Evolutionary conservation across 2,797 vertebrate genomes (phyloP), one percentile per base, ranked within the genome.

Genomic region (Chelon labrosus): DNA sequence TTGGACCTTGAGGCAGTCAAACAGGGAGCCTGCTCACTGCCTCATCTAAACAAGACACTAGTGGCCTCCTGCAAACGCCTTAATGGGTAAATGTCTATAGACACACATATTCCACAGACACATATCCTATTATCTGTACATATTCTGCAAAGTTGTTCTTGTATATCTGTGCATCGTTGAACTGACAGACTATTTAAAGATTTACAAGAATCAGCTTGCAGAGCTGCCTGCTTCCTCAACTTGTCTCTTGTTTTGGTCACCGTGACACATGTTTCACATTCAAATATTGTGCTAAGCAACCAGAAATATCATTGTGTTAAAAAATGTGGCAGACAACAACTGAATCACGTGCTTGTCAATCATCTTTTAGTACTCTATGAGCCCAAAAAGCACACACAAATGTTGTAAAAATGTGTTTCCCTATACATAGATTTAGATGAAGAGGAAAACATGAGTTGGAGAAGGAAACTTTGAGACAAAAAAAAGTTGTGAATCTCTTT

Each of bases 1-100:
- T 91, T 99, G 91, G 97, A 99, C 79, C 94, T 99, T 44, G 97
- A 98, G 77, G 97, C 97, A 0, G 97, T 98, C 42, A 96, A 95
- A 66, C 96, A 95, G 2, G 97, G 97, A 35, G 96, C 97, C 63
- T 95, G 92, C 81, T 93, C 86, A 37, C 92, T 99, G 63, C 97
- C 97, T 10, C 97, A 98, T 88, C 97, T 98, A 86, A 97, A 98
- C 93, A 97, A 95, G 67, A 97, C 97, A 5, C 95, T 98, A 0
- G 96, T 96, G 84, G 82, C 96, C 10, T 98, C 97, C 37, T 98
- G 97, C 92, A 96, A 97, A 64, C 93, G 96, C 63, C 94, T 98
- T 14, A 97, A 98, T 73, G 96, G 97, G 97, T 98, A 87, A 84
- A 80, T 65, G n/a, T 57, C 39, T 37, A 7, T 7, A 27, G 4